phyloP scores from a whole-genome alignment of 2,797 vertebrate genomes.

The Alectoris magna region DNA sequence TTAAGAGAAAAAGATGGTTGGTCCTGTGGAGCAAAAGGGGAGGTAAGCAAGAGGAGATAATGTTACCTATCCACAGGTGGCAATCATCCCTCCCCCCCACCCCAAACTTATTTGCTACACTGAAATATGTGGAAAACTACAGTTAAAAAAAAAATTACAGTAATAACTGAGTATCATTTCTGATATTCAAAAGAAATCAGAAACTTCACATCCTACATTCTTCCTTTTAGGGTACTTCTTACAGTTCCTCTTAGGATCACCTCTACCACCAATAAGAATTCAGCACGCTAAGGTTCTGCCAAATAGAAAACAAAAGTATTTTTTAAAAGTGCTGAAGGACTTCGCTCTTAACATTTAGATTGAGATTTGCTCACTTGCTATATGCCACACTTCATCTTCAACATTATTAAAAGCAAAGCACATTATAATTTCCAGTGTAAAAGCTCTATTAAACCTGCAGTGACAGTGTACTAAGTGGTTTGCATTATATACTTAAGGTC shows the following conservation, averaged over 20 bases:
- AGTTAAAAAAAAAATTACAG: not conserved
- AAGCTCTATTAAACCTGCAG: not conserved
- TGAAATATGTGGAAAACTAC: not conserved
- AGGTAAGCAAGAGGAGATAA: conserved; percentile 55
- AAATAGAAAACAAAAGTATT: not conserved
- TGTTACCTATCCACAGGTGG: conserved; percentile 40
- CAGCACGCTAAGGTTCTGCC: not conserved
- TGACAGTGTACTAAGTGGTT: not conserved
- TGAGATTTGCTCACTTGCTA: not conserved
- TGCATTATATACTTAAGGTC: not conserved
- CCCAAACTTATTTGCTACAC: not conserved
- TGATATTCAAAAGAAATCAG: not conserved
- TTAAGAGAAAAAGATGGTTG: conserved; percentile 56
- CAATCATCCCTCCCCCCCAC: not conserved
- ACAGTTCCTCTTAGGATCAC: not conserved
- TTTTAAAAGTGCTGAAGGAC: not conserved
- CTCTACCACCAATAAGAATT: not conserved
- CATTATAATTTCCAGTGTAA: not conserved
- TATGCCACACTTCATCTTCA: not conserved
- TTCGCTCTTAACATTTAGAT: not conserved
- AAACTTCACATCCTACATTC: not conserved
- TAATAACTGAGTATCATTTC: not conserved
- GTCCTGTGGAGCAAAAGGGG: conserved; percentile 51
- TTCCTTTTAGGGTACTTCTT: not conserved
- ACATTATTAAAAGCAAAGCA: not conserved